Base-by-base conservation (phyloP, 64 coral and sea anemone species). In the Acropora tenuis region DNA sequence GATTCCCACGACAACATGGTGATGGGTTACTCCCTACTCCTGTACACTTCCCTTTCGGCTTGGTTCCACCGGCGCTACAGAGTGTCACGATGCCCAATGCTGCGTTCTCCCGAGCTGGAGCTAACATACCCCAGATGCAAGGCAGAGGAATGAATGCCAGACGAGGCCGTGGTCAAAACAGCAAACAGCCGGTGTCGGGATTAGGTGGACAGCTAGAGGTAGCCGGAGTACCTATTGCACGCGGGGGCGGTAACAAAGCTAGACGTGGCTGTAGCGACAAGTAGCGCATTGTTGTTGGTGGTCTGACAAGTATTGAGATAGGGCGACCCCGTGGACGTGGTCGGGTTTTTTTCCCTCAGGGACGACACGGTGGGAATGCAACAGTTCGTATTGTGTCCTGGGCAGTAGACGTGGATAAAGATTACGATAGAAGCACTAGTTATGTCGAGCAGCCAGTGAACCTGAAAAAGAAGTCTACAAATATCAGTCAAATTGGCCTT, bases 181-280 rank as follows among this genome's bases (percentile, higher is more conserved):
- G 97, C 52, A 93, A 75, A 45, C 92, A 94, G 49, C 89, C 95
- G 69, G 97, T 99, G 8, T 99, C 97, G 1, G 97, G 97, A 8
- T 48, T 99, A 0, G 97, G 97, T 47, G 97, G 97, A 41, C 95
- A 92, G 7, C 61, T 99, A 49, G 94, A 99, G 80, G 97, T 99
- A 40, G 97, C 97, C 43, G 97, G 97, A 1, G 95, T 99, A 53
- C 94, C 97, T 80, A 94, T 99, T 55, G 97, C 97, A n/a, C 93
- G 95, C 8, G 95, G 93, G 96, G 69, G 82, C 1, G 97, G 97
- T 13, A 99, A 99, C 94, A 95, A 89, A 72, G 97, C 94, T 43
- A 94, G 97, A 10, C 90, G 97, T n/a, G 97, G 91, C 55, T 99
- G 96, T 43, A 96, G 78, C 69, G 94, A 95, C 8, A 95, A 86